Evolutionary conservation across 2,888 invertebrate species (phyloP).

Genomic region (Zaprionus obscuricornis): DNA sequence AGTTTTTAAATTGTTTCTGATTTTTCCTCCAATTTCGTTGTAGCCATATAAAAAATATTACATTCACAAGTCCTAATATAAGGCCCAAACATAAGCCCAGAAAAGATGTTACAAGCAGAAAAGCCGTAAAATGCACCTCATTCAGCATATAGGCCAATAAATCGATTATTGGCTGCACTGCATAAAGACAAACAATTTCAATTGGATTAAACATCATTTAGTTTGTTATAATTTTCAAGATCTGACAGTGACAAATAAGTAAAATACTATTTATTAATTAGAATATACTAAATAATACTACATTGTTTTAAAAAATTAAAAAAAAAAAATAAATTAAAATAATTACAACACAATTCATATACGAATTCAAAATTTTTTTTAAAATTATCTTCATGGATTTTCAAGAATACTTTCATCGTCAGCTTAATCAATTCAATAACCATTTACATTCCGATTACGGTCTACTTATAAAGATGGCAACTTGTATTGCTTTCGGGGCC

Average conservation of each 20-base stretch:
- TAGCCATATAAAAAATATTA: constrained; percentile 29
- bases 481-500: constrained; percentile 59
- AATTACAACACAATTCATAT: not conserved
- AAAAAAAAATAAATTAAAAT: constrained; percentile 4
- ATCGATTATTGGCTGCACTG: constrained; percentile 48
- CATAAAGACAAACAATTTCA: constrained; percentile 37
- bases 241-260: not conserved
- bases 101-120: constrained; percentile 4
- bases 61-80: constrained; percentile 31
- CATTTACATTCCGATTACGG: constrained; percentile 53
- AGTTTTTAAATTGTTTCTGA: not conserved
- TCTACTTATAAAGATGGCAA: constrained; percentile 46
- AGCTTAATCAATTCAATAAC: constrained; percentile 42
- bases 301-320: not conserved
- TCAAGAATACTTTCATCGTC: constrained; percentile 42
- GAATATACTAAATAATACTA: not conserved
- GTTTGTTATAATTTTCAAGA: not conserved
- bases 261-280: not conserved
- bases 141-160: constrained; percentile 29
- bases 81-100: constrained; percentile 45
- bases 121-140: constrained; percentile 40
- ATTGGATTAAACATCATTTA: constrained; percentile 49
- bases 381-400: constrained; percentile 32
- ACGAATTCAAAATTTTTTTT: not conserved
- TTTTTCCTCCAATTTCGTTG: not conserved